phyloP scores from a whole-genome alignment of 2,797 vertebrate genomes.

The Silurus aristotelis region DNA sequence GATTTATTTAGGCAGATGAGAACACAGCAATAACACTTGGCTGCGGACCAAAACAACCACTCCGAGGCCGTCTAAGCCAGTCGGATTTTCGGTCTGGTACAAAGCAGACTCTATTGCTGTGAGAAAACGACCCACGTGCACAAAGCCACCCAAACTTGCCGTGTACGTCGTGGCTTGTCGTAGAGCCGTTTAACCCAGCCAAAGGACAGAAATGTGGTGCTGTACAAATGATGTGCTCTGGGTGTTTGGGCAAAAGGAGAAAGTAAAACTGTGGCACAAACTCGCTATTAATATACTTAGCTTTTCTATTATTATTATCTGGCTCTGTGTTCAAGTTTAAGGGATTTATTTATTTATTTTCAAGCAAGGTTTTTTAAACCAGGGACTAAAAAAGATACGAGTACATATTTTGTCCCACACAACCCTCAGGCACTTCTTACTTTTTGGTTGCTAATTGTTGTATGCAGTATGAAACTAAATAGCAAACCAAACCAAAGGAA shows the following conservation, averaged over 20 bases:
- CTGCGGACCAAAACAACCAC: background rate
- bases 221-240: background rate
- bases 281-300: background rate
- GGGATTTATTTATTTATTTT: background rate
- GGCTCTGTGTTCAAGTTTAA: background rate
- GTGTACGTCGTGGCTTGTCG: background rate
- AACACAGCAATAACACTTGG: background rate
- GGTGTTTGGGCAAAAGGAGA: background rate
- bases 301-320: background rate
- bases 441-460: background rate
- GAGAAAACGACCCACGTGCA: background rate
- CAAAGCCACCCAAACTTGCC: background rate
- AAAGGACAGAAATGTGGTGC: background rate
- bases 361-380: background rate
- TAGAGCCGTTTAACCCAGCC: background rate
- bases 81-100: slow-evolving; percentile 3
- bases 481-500: background rate
- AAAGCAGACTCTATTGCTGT: background rate
- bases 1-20: background rate
- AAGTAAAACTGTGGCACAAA: background rate
- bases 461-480: background rate
- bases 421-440: background rate
- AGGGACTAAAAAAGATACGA: background rate
- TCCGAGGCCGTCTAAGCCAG: background rate
- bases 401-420: background rate